These are phyloP conservation scores for Tetraneura akinire DNA, from an alignment of 1,140 invertebrate species.

Conservation along the genomic window DNA sequence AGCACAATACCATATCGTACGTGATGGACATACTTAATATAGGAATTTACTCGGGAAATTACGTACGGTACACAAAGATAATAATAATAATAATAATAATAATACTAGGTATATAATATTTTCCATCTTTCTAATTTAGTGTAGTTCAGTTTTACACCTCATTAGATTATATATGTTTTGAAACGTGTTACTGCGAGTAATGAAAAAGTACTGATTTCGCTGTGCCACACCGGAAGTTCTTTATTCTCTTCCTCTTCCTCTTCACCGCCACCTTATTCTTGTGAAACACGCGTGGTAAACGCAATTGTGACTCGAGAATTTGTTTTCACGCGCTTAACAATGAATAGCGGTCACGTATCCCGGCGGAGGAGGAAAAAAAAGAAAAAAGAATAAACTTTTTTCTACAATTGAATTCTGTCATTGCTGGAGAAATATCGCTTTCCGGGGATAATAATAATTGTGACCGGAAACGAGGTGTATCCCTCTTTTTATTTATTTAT, in stretches of 20 bases:
- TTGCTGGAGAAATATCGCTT: constrained; percentile 44
- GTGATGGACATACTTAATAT: not conserved
- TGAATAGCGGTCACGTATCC: constrained; percentile 41
- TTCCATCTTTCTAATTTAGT: not conserved
- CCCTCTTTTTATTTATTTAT: constrained; percentile 19
- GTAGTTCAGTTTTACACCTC: not conserved
- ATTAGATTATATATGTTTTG: constrained; percentile 17
- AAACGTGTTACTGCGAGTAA: not conserved
- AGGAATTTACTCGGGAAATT: not conserved
- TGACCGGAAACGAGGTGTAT: constrained; percentile 47
- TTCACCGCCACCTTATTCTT: no score
- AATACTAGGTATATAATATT: no score
- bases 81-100: no score
- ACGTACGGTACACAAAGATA: not conserved
- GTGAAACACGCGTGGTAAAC: constrained; percentile 7
- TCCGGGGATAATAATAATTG: constrained; percentile 39
- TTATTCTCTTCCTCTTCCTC: not conserved
- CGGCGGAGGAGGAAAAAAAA: not conserved
- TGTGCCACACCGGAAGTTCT: no score
- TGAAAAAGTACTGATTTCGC: not conserved
- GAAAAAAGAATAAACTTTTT: constrained; percentile 14
- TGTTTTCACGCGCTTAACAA: constrained; percentile 37
- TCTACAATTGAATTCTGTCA: constrained; percentile 48
- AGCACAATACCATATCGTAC: not conserved
- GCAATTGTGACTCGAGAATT: constrained; percentile 41